Evolutionary conservation across 2,797 vertebrate genomes (phyloP).

Genomic region (Gallinago solitaria): DNA sequence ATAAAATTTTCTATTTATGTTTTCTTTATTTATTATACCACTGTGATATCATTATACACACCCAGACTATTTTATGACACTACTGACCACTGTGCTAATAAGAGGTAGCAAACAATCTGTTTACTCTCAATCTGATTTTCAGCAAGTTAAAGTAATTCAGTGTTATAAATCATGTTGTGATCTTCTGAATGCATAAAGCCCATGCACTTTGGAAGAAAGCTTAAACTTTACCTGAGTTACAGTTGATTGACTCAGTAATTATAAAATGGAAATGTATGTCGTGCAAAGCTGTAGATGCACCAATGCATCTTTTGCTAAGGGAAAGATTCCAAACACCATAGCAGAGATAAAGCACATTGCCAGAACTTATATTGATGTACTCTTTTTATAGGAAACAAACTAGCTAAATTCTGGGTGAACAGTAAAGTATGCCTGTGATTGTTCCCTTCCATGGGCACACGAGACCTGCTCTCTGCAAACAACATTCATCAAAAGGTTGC

Average conservation of each 20-base stretch:
- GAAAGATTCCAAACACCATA: not conserved
- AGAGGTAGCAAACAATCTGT: conserved; percentile 14
- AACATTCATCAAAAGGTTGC: not conserved
- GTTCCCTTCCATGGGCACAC: not conserved
- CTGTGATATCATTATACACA: conserved; percentile 14
- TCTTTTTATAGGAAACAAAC: not conserved
- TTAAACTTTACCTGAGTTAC: not conserved
- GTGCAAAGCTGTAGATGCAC: not conserved
- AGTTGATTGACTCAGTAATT: not conserved
- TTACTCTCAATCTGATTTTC: conserved; percentile 32
- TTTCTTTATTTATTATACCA: not conserved
- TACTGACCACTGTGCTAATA: conserved; percentile 42
- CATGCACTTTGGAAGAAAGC: not conserved
- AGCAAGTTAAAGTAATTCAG: conserved; percentile 24
- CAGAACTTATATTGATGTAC: not conserved
- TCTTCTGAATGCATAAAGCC: not conserved
- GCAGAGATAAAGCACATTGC: not conserved
- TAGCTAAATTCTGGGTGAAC: not conserved
- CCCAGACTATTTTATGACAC: not conserved
- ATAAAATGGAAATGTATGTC: conserved; percentile 24
- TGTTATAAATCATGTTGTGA: not conserved
- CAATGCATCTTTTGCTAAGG: not conserved
- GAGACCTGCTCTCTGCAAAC: not conserved
- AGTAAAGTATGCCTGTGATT: not conserved
- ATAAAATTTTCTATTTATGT: conserved; percentile 14